Evolutionary conservation across 2,888 invertebrate genomes (phyloP), one percentile per base, ranked within the genome.

Genomic region (Athrips mouffetella): DNA sequence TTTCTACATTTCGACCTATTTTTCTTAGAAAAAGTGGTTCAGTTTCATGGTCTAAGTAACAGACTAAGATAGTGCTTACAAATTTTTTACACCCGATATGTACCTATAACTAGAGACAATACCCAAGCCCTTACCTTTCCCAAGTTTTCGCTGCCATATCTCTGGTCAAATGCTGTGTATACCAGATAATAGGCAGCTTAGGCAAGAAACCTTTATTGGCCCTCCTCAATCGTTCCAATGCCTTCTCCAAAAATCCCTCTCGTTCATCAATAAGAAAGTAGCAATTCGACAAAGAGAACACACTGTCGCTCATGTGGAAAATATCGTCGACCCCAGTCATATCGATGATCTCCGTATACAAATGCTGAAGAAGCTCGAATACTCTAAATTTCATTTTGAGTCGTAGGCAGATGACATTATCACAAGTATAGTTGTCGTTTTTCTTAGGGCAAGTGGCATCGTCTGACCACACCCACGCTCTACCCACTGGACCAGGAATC

Each of bases 401-500:
- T 67, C 93, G 92, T 0, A 94, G 91, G 64, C 96, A 96, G 0
- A 95, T 93, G 7, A 94, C 91, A 67, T 94, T 94, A 11, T 93
- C 92, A 63, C 94, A 93, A 0, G 70, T 69, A 1, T 49, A 51
- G 37, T 73, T 73, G 3, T 59, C 55, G 1, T 57, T 63, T 30
- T 70, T 74, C 0, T 49, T 60, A 0, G 71, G 65, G 45, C 82
- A 83, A 0, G 59, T 66, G 31, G 91, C 90, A 49, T 91, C 89
- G 1, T 91, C 86, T 21, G 92, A 91, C 94, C 94, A 94, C 49
- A 93, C 93, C 95, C 95, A 95, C 0, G 95, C 93, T 62, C 94
- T 93, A 0, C 95, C 95, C 0, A 94, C 93, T 59, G 96, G 96
- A 0, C 96, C 95, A 1, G 97, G 97, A 0, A 93, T 92, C 67